phyloP scores from a whole-genome alignment of 2,888 invertebrate genomes.

The Thera obeliscata region DNA sequence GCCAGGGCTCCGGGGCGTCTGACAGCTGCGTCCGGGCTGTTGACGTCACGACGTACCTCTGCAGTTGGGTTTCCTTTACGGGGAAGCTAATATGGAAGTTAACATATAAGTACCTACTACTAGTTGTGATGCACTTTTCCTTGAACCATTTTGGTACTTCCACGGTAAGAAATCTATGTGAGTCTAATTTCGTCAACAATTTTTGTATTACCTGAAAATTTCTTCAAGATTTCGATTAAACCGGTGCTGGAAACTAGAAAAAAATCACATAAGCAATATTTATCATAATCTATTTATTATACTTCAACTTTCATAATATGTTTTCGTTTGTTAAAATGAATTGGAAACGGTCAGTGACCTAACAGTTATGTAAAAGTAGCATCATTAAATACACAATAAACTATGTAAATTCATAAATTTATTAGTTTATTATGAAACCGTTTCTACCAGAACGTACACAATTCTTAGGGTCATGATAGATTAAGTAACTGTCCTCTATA shows the following conservation, averaged over 20 bases:
- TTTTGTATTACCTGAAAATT: too few species aligned
- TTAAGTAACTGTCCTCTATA: neutral
- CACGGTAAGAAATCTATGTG: too few species aligned
- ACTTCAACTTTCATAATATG: neutral
- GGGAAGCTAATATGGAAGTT: constrained; percentile 25
- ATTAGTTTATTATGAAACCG: neutral
- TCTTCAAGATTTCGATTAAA: too few species aligned
- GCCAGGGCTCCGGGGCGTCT: constrained; percentile 46
- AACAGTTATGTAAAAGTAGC: neutral
- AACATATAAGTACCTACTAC: neutral
- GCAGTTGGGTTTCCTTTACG: constrained; percentile 17
- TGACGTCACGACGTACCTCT: constrained; percentile 31
- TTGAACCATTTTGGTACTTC: neutral
- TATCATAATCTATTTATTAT: too few species aligned
- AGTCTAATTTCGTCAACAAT: too few species aligned
- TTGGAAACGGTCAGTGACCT: neutral
- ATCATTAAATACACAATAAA: neutral
- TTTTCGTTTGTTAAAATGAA: neutral
- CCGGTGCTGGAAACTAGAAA: too few species aligned
- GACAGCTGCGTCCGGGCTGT: constrained; percentile 54
- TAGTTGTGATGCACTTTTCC: constrained; percentile 1
- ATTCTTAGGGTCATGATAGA: neutral
- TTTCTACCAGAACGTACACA: neutral
- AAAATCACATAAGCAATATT: too few species aligned
- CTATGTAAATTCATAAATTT: neutral